Evolutionary conservation across 1,140 invertebrate species (phyloP).

Genomic region (Drosophila aff.): DNA sequence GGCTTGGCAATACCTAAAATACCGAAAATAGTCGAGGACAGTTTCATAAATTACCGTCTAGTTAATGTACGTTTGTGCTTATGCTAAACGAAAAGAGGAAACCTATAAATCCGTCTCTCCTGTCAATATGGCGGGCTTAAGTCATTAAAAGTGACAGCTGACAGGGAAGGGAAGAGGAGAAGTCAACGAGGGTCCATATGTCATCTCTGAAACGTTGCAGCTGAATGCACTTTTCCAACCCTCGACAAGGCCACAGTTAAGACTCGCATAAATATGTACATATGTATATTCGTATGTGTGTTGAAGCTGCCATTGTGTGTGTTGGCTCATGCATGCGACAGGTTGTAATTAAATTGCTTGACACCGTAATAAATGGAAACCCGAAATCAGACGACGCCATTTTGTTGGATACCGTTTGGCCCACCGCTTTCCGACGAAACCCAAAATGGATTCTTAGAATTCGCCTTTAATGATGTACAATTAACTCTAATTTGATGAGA

Average conservation of each 20-base stretch:
- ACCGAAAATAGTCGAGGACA: not conserved
- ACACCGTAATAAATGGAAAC: conserved; percentile 65
- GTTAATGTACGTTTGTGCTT: not conserved
- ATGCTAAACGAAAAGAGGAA: conserved; percentile 8
- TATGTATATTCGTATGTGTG: not conserved
- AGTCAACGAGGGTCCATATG: conserved; percentile 23
- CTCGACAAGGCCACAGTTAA: conserved; percentile 21
- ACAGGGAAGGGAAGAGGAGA: not conserved
- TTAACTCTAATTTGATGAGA: conserved; percentile 78
- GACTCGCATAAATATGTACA: not conserved
- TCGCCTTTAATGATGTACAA: conserved; percentile 77
- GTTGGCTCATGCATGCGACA: conserved; percentile 34
- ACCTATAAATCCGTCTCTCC: conserved; percentile 12
- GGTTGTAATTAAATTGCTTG: conserved; percentile 71
- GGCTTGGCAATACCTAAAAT: not conserved
- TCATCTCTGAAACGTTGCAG: conserved; percentile 25
- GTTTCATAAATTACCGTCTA: not conserved
- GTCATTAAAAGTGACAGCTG: conserved; percentile 45
- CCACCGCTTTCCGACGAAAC: conserved; percentile 50
- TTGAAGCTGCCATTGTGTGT: conserved; percentile 14
- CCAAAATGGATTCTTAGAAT: conserved; percentile 75
- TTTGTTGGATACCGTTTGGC: conserved; percentile 55
- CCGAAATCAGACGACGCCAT: conserved; percentile 58
- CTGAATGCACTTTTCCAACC: conserved; percentile 36
- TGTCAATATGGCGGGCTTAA: conserved; percentile 31